Evolutionary conservation across 2,113 vertebrate species (phyloP).

Genomic region (Corynorhinus townsendii): DNA sequence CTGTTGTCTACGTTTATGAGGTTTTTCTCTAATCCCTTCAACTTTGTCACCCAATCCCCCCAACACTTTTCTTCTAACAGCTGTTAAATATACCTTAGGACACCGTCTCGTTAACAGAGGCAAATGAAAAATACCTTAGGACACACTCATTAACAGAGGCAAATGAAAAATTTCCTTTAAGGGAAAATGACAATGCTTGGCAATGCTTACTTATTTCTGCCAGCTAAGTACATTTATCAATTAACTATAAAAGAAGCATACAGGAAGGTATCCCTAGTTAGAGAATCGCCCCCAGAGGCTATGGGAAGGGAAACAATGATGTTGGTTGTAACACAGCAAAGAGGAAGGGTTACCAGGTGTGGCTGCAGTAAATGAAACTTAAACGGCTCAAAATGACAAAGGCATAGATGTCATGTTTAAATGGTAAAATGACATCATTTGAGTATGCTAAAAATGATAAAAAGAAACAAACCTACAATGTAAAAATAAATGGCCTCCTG

Average conservation of each 20-base stretch:
- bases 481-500: not conserved
- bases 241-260: not conserved
- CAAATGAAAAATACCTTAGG: not conserved
- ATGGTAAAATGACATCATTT: not conserved
- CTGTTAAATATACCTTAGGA: not conserved
- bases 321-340: accelerated
- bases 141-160: not conserved
- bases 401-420: accelerated
- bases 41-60: not conserved
- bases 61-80: not conserved
- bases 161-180: not conserved
- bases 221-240: not conserved
- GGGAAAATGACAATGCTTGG: not conserved
- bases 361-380: accelerated
- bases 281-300: not conserved
- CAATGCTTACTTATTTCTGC: not conserved
- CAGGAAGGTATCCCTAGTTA: not conserved
- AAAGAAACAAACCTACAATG: not conserved
- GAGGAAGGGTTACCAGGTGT: not conserved
- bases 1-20: not conserved
- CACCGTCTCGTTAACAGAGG: not conserved
- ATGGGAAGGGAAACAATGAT: not conserved
- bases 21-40: not conserved
- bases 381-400: not conserved
- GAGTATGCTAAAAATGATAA: not conserved